These are phyloP conservation scores for Pheosia gnoma DNA, from an alignment of 2,888 invertebrate genomes.

Conservation along the genomic window DNA sequence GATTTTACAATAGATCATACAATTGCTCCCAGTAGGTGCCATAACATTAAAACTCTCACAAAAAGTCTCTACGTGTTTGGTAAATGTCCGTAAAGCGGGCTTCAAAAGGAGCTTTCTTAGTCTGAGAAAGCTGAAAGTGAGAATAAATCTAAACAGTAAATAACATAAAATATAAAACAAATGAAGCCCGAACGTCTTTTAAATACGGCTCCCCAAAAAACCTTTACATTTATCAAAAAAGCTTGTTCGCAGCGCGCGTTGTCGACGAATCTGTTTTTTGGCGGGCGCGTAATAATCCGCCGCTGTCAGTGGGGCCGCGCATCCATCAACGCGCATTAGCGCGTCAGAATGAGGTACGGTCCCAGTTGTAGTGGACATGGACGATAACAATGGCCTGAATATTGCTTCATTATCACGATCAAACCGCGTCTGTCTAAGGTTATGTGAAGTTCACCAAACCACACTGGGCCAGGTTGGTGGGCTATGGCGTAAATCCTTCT, in stretches of 20 bases:
- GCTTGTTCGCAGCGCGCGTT: slow-evolving; percentile 30
- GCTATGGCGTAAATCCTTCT: too few relatives aligned
- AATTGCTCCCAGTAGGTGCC: too few relatives aligned
- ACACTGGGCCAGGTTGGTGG: too few relatives aligned
- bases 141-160: background rate
- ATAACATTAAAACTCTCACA: too few relatives aligned
- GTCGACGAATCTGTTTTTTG: slow-evolving; percentile 48
- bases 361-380: slow-evolving; percentile 10
- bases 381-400: background rate
- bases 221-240: slow-evolving; percentile 21
- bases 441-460: too few relatives aligned
- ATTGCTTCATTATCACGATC: too few relatives aligned
- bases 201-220: slow-evolving; percentile 1
- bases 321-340: slow-evolving; percentile 73
- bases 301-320: slow-evolving; percentile 56
- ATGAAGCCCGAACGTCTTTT: background rate
- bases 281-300: slow-evolving; percentile 57
- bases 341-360: slow-evolving; percentile 50
- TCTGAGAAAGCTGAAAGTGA: too few relatives aligned
- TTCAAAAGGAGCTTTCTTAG: too few relatives aligned
- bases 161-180: background rate
- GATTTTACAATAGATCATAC: too few relatives aligned
- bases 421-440: too few relatives aligned
- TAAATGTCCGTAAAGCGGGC: too few relatives aligned
- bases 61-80: too few relatives aligned